Evolutionary conservation across 2,113 vertebrate species (phyloP).

Genomic region (Alligator mississippiensis): DNA sequence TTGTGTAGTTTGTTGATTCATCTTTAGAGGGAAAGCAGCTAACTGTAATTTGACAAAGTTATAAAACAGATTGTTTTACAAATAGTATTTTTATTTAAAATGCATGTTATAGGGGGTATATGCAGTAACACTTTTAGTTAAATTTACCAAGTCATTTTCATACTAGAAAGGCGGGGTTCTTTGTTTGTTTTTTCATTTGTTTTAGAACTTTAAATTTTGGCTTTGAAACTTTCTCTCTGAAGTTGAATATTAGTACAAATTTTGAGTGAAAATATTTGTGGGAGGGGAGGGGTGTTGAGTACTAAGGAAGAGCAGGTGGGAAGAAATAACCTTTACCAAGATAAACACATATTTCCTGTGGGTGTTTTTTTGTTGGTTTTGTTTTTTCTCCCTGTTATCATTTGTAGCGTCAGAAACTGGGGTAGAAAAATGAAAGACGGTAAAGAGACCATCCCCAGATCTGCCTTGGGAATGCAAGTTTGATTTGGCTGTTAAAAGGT

Average conservation of each 20-base stretch:
- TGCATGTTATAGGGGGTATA: background rate
- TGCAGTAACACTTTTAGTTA: background rate
- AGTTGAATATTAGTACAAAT: background rate
- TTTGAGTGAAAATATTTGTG: background rate
- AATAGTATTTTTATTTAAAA: background rate
- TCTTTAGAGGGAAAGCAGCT: background rate
- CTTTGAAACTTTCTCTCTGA: background rate
- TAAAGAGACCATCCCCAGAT: background rate
- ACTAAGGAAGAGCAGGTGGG: background rate
- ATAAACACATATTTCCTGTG: background rate
- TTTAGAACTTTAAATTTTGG: background rate
- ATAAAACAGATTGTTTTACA: background rate
- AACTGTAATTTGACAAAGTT: background rate
- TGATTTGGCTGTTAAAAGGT: background rate
- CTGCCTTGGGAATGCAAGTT: background rate
- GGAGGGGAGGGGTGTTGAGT: background rate
- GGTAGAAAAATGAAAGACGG: background rate
- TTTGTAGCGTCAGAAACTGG: background rate
- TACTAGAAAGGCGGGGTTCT: background rate
- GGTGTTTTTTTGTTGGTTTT: too few relatives aligned
- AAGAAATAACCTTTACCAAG: background rate
- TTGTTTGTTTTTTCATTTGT: fast-evolving
- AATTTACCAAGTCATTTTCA: background rate
- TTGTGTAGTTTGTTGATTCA: background rate
- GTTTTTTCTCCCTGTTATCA: too few relatives aligned